phyloP scores from a whole-genome alignment of 2,888 invertebrate species.

The Philhelius pedissequus region DNA sequence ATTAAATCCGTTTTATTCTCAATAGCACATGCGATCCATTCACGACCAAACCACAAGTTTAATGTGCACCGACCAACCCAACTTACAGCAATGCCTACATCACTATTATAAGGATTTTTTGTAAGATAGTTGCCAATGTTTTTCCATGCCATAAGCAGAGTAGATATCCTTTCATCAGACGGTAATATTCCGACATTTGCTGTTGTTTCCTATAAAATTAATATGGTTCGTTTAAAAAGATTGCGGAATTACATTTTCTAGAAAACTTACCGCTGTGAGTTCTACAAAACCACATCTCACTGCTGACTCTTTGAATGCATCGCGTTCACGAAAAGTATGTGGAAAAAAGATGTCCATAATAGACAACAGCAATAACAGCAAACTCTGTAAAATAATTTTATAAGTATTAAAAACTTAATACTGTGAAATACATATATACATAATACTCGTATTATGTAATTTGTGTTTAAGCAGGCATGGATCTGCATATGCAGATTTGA shows the following conservation, averaged over 20 bases:
- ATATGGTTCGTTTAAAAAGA: neutral
- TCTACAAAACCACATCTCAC: conserved; percentile 73
- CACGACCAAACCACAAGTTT: conserved; percentile 57
- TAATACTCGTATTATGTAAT: too few species aligned
- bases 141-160: conserved; percentile 41
- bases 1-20: conserved; percentile 43
- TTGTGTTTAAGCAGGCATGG: too few species aligned
- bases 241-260: neutral
- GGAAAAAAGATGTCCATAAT: conserved; percentile 52
- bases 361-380: neutral
- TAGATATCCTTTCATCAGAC: conserved; percentile 32
- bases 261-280: conserved; percentile 72
- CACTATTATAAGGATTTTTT: conserved; percentile 6
- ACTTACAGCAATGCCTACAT: conserved; percentile 17
- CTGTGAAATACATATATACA: too few species aligned
- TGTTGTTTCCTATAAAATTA: conserved; percentile 22
- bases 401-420: too few species aligned
- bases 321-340: conserved; percentile 3
- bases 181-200: conserved; percentile 25
- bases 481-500: too few species aligned
- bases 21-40: conserved; percentile 39
- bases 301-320: conserved; percentile 65
- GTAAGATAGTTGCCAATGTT: conserved; percentile 44
- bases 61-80: conserved; percentile 44
- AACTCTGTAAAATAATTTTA: neutral